A percentile compares a stretch with the other conserved stretches of the same genome.
Conservation (phyloP, 2,113 vertebrate genomes). For the Saguinus midas region DNA sequence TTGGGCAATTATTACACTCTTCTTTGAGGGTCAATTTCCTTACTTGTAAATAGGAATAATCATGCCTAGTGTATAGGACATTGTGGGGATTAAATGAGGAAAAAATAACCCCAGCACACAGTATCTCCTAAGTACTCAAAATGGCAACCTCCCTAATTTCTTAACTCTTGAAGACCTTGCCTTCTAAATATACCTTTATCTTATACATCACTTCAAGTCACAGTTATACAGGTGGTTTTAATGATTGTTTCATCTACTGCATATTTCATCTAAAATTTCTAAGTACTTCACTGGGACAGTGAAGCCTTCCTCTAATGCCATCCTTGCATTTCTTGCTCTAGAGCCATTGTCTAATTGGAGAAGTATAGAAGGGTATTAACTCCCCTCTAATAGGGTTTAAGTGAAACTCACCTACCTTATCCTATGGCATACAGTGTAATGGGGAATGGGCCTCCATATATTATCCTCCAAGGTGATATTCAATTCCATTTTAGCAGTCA, state of each 20-base stretch:
- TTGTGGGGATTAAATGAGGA: not conserved
- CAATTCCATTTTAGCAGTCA: not conserved
- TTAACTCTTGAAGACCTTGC: not conserved
- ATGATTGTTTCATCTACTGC: constrained; percentile 25
- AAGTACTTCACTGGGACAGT: not conserved
- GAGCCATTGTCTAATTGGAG: not conserved
- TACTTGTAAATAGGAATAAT: not conserved
- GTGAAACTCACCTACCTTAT: not conserved
- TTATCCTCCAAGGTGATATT: not conserved
- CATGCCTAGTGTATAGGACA: not conserved
- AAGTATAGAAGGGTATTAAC: not conserved
- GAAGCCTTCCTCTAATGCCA: not conserved
- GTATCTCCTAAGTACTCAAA: not conserved
- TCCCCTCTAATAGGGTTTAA: not conserved
- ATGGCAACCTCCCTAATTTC: not conserved
- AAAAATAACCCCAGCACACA: not conserved
- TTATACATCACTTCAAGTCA: not conserved
- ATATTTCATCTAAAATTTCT: constrained; percentile 32
- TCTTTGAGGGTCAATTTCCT: not conserved
- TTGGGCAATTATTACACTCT: not conserved
- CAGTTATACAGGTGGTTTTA: constrained; percentile 29
- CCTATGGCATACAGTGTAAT: not conserved
- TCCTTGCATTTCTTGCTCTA: constrained; percentile 5
- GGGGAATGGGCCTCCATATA: not conserved
- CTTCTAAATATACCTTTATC: not conserved